These are phyloP conservation scores for Siniperca undulata DNA, from an alignment of 2,797 vertebrate genomes.

Conservation along the genomic window DNA sequence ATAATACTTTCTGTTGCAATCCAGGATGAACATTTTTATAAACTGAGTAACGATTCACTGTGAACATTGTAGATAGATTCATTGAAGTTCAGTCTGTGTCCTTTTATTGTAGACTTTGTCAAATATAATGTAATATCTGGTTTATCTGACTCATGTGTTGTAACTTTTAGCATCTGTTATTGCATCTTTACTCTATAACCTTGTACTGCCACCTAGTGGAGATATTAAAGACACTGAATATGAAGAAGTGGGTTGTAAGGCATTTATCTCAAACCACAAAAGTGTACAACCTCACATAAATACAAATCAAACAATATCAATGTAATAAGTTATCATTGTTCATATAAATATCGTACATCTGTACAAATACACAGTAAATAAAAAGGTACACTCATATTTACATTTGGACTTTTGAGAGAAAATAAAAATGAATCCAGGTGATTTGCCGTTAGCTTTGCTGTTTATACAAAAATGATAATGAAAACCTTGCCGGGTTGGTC, in stretches of 20 bases:
- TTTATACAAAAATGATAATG: conserved; percentile 42
- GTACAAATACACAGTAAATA: conserved; percentile 54
- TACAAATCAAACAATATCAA: conserved; percentile 49
- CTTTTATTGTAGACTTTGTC: conserved; percentile 34
- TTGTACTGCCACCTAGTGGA: conserved; percentile 72
- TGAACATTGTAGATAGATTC: conserved; percentile 68
- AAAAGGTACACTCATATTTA: conserved; percentile 51
- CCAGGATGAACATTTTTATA: conserved; percentile 32
- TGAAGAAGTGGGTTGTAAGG: background rate
- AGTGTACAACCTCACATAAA: conserved; percentile 45
- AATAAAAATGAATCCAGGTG: conserved; percentile 12
- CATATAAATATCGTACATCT: conserved; percentile 70
- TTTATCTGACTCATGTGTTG: conserved; percentile 10
- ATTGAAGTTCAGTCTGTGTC: conserved; percentile 25
- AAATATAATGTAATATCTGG: conserved; percentile 16
- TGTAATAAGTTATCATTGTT: conserved; percentile 57
- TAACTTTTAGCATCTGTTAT: background rate
- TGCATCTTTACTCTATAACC: background rate
- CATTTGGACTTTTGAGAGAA: conserved; percentile 40
- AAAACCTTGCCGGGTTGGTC: conserved; percentile 26
- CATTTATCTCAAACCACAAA: conserved; percentile 59
- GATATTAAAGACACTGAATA: conserved; percentile 6
- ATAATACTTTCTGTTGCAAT: conserved; percentile 29
- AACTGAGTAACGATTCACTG: conserved; percentile 55
- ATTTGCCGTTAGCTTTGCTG: background rate